A percentile compares a stretch with the other conserved stretches of the same genome.
Conservation (phyloP, 2,888 invertebrate genomes). For the Hyposoter dolosus region DNA sequence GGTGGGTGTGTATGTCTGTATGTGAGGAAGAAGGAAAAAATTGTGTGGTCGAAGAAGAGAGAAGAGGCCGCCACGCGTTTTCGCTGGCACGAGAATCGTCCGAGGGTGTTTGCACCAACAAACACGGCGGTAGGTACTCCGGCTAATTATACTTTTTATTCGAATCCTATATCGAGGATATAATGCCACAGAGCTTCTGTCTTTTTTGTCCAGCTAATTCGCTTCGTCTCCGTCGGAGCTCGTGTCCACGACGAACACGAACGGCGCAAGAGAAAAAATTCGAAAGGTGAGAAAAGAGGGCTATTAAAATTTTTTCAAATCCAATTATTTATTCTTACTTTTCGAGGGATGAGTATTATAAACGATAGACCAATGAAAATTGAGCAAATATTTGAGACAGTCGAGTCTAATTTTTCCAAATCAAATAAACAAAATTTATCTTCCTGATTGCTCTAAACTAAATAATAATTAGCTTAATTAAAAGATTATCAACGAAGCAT, state of each 20-base stretch:
- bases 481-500: too few species aligned
- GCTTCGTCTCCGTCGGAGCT: neutral
- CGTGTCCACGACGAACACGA: slow-evolving; percentile 29
- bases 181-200: slow-evolving; percentile 65
- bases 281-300: slow-evolving; percentile 6
- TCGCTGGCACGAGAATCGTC: slow-evolving; percentile 34
- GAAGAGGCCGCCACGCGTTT: slow-evolving; percentile 44
- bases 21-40: slow-evolving; percentile 16
- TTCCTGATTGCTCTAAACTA: too few species aligned
- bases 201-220: slow-evolving; percentile 3
- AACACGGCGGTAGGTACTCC: slow-evolving; percentile 75
- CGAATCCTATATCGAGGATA: slow-evolving; percentile 52
- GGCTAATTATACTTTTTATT: slow-evolving; percentile 75
- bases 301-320: neutral
- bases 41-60: slow-evolving; percentile 18
- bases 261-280: neutral
- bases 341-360: neutral
- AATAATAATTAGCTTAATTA: too few species aligned
- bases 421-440: too few species aligned
- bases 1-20: neutral
- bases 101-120: slow-evolving; percentile 57
- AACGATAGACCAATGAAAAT: neutral
- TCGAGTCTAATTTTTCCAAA: neutral
- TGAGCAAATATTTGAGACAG: neutral
- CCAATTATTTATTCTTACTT: neutral